phyloP scores from a whole-genome alignment of 1,140 invertebrate genomes.

The Drosophila equinoxialis region DNA sequence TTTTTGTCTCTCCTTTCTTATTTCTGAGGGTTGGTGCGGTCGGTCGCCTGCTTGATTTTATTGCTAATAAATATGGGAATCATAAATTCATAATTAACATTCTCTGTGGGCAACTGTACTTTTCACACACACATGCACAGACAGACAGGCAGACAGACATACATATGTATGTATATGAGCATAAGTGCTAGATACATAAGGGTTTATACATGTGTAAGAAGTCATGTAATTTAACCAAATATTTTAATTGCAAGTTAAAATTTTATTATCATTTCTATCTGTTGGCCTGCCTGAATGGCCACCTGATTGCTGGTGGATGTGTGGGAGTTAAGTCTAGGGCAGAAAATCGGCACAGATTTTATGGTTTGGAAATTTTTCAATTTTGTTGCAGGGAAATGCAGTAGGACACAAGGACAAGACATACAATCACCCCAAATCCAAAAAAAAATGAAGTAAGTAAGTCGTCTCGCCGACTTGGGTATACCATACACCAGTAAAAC shows the following conservation, averaged over 20 bases:
- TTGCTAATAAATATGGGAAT: conserved; percentile 72
- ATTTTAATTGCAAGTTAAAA: conserved; percentile 64
- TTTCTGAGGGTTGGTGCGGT: conserved; percentile 21
- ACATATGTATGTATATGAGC: too few species aligned
- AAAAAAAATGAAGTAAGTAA: too few species aligned
- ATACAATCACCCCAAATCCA: neutral
- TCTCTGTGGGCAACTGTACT: conserved; percentile 26
- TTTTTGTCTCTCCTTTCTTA: neutral
- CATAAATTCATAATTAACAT: conserved; percentile 81
- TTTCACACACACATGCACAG: neutral
- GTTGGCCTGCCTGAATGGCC: neutral
- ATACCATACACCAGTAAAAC: too few species aligned
- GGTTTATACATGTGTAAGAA: neutral
- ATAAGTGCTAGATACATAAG: neutral
- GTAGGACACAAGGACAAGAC: too few species aligned
- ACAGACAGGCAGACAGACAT: neutral
- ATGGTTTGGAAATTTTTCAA: conserved; percentile 78
- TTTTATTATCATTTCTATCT: conserved; percentile 43
- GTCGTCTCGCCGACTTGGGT: too few species aligned
- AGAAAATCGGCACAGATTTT: conserved; percentile 53
- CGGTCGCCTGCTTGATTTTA: conserved; percentile 71
- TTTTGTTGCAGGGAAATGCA: conserved; percentile 45
- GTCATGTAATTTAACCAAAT: conserved; percentile 66
- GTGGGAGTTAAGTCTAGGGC: neutral
- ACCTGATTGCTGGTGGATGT: conserved; percentile 26